A percentile compares a stretch with the other conserved stretches of the same genome.
phyloP scores from a whole-genome alignment of 1,140 invertebrate species.

The Pachyrhynchus sulphureomaculatus region DNA sequence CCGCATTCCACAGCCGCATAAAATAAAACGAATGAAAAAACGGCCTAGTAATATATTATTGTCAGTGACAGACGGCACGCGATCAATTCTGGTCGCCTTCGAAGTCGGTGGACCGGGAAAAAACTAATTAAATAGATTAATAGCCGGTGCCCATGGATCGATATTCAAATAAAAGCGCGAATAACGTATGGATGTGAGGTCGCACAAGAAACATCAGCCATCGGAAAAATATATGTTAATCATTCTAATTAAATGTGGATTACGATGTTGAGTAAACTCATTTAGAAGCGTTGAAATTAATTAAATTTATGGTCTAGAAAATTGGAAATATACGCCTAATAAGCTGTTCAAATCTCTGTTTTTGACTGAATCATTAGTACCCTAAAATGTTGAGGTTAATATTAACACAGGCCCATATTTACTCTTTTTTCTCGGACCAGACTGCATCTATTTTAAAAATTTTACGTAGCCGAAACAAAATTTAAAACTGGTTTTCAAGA shows the following conservation, averaged over 20 bases:
- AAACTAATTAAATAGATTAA: slow-evolving; percentile 50
- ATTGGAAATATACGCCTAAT: no score
- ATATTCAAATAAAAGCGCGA: slow-evolving; percentile 44
- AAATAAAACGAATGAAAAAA: slow-evolving; percentile 37
- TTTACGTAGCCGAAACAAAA: no score
- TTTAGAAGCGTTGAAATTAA: not conserved
- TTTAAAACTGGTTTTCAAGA: no score
- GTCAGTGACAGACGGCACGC: slow-evolving; percentile 45
- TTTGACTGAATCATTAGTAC: no score
- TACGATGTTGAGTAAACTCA: not conserved
- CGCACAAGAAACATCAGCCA: slow-evolving; percentile 8
- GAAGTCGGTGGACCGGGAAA: slow-evolving; percentile 40
- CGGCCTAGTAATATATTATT: slow-evolving; percentile 41
- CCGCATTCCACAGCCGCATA: slow-evolving; percentile 1
- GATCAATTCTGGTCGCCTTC: slow-evolving; percentile 45
- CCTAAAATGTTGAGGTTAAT: no score
- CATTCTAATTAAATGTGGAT: slow-evolving; percentile 16
- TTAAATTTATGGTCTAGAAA: not conserved
- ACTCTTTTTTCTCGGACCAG: no score
- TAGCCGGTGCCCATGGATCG: slow-evolving; percentile 38
- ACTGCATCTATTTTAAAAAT: no score
- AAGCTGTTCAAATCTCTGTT: no score
- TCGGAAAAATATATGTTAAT: slow-evolving; percentile 27
- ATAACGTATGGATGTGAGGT: slow-evolving; percentile 34
- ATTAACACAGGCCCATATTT: no score